Evolutionary conservation across 2,113 vertebrate species (phyloP).

Genomic region (Buteo buteo): DNA sequence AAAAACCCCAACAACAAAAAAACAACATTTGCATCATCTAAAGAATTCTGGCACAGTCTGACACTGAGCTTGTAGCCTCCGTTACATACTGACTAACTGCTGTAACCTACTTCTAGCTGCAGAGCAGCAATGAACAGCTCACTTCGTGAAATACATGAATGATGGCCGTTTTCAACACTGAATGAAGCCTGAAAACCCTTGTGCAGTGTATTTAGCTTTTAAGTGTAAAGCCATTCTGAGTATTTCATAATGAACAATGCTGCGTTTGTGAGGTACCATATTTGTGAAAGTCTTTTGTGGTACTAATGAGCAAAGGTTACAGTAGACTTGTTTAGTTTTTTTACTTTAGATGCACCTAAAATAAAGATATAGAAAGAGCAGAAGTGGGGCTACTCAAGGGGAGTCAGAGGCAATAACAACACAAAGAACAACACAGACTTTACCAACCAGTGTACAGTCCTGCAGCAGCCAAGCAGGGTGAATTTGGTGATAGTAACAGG

Average conservation of each 20-base stretch:
- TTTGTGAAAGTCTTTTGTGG: neutral
- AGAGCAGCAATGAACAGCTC: neutral
- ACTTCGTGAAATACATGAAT: neutral
- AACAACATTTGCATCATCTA: neutral
- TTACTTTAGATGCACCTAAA: neutral
- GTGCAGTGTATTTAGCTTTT: neutral
- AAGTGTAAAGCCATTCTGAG: neutral
- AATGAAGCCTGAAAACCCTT: neutral
- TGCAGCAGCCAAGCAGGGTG: neutral
- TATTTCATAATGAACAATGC: neutral
- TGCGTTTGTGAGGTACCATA: neutral
- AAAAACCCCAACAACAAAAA: neutral
- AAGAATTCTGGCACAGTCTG: neutral
- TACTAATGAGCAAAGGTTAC: neutral
- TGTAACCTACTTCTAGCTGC: neutral
- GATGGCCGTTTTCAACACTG: neutral
- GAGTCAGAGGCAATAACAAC: no score
- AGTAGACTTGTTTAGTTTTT: neutral
- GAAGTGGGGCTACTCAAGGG: neutral
- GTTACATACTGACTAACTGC: neutral
- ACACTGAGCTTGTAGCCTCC: neutral
- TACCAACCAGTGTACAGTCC: neutral
- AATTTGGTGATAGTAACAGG: neutral
- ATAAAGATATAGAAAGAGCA: neutral
- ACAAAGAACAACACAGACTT: neutral